Conservation (phyloP, 2,797 vertebrate genomes). For the Acrossocheilus wenchowensis region DNA sequence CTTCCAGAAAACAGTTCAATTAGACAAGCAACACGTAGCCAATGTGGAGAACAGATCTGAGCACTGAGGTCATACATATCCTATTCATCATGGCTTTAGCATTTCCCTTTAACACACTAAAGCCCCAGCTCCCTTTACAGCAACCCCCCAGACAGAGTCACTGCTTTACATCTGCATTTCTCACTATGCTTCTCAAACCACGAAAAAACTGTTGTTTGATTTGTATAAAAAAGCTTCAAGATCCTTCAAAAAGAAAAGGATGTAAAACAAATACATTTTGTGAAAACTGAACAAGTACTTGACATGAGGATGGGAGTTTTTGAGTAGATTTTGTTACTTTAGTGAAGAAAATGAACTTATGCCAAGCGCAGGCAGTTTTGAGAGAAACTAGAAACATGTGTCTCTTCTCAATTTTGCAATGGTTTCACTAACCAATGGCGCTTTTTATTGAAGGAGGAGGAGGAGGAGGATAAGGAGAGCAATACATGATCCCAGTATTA, state of each 20-base stretch:
- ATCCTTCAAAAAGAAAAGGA: background rate
- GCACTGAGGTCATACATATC: slow-evolving; percentile 65
- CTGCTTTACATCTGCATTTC: slow-evolving; percentile 43
- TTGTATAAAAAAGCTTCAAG: background rate
- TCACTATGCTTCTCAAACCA: background rate
- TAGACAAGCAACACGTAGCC: slow-evolving; percentile 59
- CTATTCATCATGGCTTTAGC: slow-evolving; percentile 49
- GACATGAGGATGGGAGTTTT: background rate
- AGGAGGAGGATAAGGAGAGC: slow-evolving; percentile 19
- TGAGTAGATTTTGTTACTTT: background rate
- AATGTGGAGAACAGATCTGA: slow-evolving; percentile 66
- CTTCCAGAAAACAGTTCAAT: slow-evolving; percentile 66
- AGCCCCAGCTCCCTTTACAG: slow-evolving; percentile 24
- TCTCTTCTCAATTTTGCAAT: slow-evolving; percentile 37
- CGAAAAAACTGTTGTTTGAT: background rate
- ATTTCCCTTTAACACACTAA: slow-evolving; percentile 44
- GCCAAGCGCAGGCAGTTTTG: slow-evolving; percentile 41
- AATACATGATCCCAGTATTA: slow-evolving; percentile 17
- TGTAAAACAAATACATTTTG: background rate
- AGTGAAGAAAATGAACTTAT: slow-evolving; percentile 31
- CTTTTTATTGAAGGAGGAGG: slow-evolving; percentile 23
- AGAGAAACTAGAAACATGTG: slow-evolving; percentile 49
- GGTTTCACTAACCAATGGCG: slow-evolving; percentile 36
- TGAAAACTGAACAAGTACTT: slow-evolving; percentile 2
- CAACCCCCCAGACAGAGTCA: slow-evolving; percentile 9